A percentile compares a stretch with the other conserved stretches of the same genome.
These are phyloP conservation scores for Oreotrochilus melanogaster DNA, from an alignment of 2,113 vertebrate species.

Conservation along the genomic window DNA sequence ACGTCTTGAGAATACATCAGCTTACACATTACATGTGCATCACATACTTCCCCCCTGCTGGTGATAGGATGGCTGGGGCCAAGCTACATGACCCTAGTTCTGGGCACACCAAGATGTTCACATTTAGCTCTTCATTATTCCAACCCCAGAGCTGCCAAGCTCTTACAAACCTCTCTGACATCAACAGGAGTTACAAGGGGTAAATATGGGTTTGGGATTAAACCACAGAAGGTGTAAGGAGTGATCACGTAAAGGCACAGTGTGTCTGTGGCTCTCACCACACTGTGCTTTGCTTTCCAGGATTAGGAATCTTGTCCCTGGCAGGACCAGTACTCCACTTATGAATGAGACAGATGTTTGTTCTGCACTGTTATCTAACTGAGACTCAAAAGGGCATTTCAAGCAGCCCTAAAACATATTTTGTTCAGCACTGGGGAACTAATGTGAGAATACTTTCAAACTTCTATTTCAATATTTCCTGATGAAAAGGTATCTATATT, in stretches of 20 bases:
- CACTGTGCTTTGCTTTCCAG: background rate
- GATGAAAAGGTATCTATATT: constrained; percentile 38
- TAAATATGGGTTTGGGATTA: background rate
- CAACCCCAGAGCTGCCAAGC: background rate
- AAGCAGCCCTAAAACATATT: constrained; percentile 10
- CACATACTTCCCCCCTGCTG: background rate
- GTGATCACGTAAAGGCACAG: background rate
- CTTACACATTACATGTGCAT: rapidly evolving
- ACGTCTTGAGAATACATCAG: background rate
- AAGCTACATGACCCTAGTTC: rapidly evolving
- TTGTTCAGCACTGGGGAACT: background rate
- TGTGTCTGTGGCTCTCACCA: background rate
- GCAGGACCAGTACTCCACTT: background rate
- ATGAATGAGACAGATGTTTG: background rate
- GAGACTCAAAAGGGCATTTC: background rate
- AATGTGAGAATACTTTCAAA: constrained; percentile 28
- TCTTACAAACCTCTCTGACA: background rate
- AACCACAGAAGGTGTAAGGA: background rate
- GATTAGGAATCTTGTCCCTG: background rate
- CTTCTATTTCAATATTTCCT: constrained; percentile 48
- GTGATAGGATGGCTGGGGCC: background rate
- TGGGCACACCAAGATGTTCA: background rate
- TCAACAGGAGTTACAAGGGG: background rate
- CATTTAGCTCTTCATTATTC: background rate
- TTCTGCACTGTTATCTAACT: background rate